Conservation (phyloP, 2,888 invertebrate species). For the Fragum fragum region DNA sequence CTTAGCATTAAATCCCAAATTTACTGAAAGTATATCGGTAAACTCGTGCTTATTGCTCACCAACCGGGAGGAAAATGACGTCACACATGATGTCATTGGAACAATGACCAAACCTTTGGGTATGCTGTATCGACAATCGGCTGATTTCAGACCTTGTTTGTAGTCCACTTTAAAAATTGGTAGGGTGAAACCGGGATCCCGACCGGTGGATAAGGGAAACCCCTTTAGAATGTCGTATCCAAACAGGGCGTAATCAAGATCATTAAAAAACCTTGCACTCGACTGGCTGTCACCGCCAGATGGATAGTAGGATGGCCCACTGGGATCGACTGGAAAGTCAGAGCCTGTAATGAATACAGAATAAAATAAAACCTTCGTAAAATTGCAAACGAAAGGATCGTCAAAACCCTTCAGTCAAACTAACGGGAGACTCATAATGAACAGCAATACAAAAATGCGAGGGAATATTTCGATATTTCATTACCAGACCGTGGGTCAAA, state of each 20-base stretch:
- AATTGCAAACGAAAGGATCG: too few species aligned
- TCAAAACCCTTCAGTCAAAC: too few species aligned
- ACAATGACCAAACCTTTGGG: slow-evolving; percentile 43
- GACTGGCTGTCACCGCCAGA: too few species aligned
- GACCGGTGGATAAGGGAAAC: slow-evolving; percentile 47
- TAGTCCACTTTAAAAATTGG: slow-evolving; percentile 58
- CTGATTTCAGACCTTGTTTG: slow-evolving; percentile 27
- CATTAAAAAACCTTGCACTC: slow-evolving; percentile 41
- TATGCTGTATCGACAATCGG: slow-evolving; percentile 51
- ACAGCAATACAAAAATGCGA: too few species aligned
- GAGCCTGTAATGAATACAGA: too few species aligned
- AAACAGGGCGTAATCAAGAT: slow-evolving; percentile 54
- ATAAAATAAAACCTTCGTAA: too few species aligned
- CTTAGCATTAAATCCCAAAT: slow-evolving; percentile 17
- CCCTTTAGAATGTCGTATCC: slow-evolving; percentile 58
- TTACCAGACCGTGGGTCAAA: too few species aligned
- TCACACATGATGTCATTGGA: slow-evolving; percentile 50
- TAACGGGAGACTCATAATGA: too few species aligned
- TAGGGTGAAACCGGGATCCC: slow-evolving; percentile 59
- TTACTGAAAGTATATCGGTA: slow-evolving; percentile 24
- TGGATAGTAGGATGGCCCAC: too few species aligned
- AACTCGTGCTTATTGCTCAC: slow-evolving; percentile 41
- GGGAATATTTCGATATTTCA: too few species aligned
- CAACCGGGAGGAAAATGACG: slow-evolving; percentile 45
- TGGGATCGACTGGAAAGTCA: too few species aligned